Conservation (phyloP, 1,140 invertebrate species). For the Drosophila orena region DNA sequence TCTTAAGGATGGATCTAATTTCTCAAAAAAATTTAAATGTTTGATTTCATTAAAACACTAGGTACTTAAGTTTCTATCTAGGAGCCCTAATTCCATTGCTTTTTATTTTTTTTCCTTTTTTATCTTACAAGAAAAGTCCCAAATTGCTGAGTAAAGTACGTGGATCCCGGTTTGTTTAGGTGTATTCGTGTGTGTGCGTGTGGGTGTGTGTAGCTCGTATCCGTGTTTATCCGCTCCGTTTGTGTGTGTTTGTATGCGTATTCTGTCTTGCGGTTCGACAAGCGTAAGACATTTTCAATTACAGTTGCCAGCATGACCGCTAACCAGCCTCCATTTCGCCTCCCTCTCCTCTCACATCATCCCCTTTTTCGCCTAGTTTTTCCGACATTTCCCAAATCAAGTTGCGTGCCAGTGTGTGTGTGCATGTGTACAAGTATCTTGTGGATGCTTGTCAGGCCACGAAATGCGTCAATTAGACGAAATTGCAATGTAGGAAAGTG, state of each 20-base stretch:
- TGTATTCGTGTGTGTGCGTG: slow-evolving; percentile 22
- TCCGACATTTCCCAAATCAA: slow-evolving; percentile 58
- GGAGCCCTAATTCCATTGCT: background rate
- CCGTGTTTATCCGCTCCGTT: slow-evolving; percentile 19
- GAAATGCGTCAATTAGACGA: slow-evolving; percentile 82
- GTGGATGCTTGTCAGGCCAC: slow-evolving; percentile 69
- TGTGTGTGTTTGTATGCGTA: slow-evolving; percentile 40
- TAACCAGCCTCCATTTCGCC: slow-evolving; percentile 49
- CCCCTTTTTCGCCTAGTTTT: slow-evolving; percentile 13
- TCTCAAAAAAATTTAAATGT: too few species aligned
- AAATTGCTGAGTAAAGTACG: slow-evolving; percentile 32
- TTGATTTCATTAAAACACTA: too few species aligned
- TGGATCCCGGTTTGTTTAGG: slow-evolving; percentile 11
- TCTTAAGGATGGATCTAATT: too few species aligned
- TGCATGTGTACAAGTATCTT: slow-evolving; percentile 30
- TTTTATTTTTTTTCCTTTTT: slow-evolving; percentile 27
- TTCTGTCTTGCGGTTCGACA: slow-evolving; percentile 78
- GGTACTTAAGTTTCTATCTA: background rate
- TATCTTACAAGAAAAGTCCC: slow-evolving; percentile 50
- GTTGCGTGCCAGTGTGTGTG: slow-evolving; percentile 45
- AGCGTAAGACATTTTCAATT: slow-evolving; percentile 84
- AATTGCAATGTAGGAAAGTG: slow-evolving; percentile 73
- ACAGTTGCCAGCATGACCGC: slow-evolving; percentile 69
- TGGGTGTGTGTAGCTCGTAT: slow-evolving; percentile 24
- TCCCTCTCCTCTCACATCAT: slow-evolving; percentile 8